phyloP scores from a whole-genome alignment of 2,113 vertebrate species.

The Pomatorhinus ruficollis region DNA sequence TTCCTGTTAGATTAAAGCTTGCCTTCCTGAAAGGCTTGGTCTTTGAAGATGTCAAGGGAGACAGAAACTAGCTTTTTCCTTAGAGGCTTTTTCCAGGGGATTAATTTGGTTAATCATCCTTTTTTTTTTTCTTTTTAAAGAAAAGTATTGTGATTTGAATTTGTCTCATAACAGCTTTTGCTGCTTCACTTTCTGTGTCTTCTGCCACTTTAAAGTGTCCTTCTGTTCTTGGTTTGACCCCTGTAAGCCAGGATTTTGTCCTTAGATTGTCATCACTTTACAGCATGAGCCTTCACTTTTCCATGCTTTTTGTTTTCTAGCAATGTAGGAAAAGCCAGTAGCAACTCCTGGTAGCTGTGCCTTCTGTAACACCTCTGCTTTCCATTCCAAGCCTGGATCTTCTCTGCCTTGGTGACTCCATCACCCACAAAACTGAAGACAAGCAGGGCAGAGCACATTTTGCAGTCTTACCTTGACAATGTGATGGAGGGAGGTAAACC shows the following conservation, averaged over 20 bases:
- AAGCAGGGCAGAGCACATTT: not conserved
- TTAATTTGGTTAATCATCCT: conserved; percentile 29
- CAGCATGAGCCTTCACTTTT: not conserved
- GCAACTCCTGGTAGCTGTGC: not conserved
- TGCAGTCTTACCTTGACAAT: not conserved
- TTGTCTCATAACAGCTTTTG: not conserved
- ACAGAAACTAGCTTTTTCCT: not conserved
- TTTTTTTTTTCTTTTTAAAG: not conserved
- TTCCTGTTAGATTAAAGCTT: not conserved
- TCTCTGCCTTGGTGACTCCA: not conserved
- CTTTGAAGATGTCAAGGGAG: not conserved
- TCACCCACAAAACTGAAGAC: not conserved
- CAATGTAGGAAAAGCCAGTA: not conserved
- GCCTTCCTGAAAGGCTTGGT: conserved; percentile 49
- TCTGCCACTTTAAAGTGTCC: not conserved
- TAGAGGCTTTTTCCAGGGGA: conserved; percentile 6
- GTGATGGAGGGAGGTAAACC: not conserved
- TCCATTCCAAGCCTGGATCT: not conserved
- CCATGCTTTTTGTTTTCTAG: not conserved
- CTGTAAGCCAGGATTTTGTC: not conserved
- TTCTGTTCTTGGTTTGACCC: not conserved
- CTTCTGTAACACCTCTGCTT: not conserved
- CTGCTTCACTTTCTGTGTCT: not conserved
- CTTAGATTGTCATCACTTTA: not conserved
- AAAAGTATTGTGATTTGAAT: conserved; percentile 3